phyloP scores from a whole-genome alignment of 2,113 vertebrate species.

The Colistium nudipinnis region DNA sequence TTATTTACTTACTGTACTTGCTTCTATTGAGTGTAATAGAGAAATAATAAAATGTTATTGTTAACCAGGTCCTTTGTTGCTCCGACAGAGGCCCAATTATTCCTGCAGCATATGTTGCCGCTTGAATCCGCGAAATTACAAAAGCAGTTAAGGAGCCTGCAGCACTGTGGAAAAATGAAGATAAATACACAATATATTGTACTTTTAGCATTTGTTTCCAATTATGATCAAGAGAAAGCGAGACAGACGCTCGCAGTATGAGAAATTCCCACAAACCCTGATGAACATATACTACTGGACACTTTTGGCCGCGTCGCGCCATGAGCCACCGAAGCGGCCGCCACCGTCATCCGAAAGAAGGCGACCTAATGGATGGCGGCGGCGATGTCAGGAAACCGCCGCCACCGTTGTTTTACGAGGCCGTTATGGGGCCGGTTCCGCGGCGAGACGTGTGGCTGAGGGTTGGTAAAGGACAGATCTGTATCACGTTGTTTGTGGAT shows the following conservation, averaged over 20 bases:
- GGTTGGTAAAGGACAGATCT: conserved; percentile 84
- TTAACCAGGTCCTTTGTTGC: neutral
- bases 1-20: neutral
- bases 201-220: neutral
- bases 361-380: conserved; percentile 49
- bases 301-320: neutral
- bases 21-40: neutral
- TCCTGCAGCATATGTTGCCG: neutral
- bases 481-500: conserved; percentile 83
- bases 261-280: neutral
- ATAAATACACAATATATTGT: neutral
- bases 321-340: conserved; percentile 29
- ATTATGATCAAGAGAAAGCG: neutral
- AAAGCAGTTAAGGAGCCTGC: neutral
- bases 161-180: neutral
- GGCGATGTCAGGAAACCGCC: conserved; percentile 53
- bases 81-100: neutral
- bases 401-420: conserved; percentile 74
- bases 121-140: neutral
- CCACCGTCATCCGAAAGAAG: conserved; percentile 42
- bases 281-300: neutral
- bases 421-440: conserved; percentile 76
- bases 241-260: neutral
- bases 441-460: conserved; percentile 70
- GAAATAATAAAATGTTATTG: neutral